Percentiles rank a stretch among this genome's conserved stretches.
Conservation (phyloP, 2,888 invertebrate species). For the Oscheius sp. region DNA sequence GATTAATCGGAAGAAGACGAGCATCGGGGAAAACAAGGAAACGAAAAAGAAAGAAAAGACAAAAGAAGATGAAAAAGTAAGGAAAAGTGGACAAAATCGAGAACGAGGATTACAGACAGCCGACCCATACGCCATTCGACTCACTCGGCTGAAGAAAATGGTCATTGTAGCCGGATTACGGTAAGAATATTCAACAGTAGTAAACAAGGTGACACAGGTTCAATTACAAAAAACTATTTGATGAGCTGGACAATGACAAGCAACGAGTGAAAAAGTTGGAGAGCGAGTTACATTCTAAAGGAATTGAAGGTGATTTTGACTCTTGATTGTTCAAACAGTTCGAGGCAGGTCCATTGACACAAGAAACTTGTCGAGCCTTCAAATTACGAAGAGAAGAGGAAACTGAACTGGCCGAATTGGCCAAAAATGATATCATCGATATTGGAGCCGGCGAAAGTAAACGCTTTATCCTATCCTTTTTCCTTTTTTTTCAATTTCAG, state of each 20-base stretch:
- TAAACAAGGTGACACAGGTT: not conserved
- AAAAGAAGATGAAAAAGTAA: not conserved
- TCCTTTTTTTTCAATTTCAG: not conserved
- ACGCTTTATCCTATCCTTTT: not conserved
- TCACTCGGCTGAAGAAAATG: constrained; percentile 31
- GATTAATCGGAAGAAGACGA: not conserved
- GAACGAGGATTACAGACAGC: not conserved
- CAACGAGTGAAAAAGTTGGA: constrained; percentile 33
- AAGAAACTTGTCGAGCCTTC: constrained; percentile 23
- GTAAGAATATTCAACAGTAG: not conserved
- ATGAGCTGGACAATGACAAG: constrained; percentile 4
- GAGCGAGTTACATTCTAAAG: constrained; percentile 10
- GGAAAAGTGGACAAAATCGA: not conserved
- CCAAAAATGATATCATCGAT: constrained; percentile 29
- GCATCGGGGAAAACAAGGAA: not conserved
- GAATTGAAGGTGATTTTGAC: constrained; percentile 31
- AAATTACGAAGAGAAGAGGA: constrained; percentile 26
- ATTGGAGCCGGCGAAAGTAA: constrained; percentile 29
- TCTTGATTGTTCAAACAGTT: no score
- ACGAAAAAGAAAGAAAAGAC: not conserved
- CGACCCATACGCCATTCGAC: constrained; percentile 11
- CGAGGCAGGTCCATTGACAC: constrained; percentile 11
- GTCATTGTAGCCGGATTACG: constrained; percentile 30
- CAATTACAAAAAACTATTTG: constrained; percentile 35
- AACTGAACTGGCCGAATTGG: constrained; percentile 27